These are phyloP conservation scores for Numenius arquata DNA, from an alignment of 2,113 vertebrate genomes.

Conservation along the genomic window DNA sequence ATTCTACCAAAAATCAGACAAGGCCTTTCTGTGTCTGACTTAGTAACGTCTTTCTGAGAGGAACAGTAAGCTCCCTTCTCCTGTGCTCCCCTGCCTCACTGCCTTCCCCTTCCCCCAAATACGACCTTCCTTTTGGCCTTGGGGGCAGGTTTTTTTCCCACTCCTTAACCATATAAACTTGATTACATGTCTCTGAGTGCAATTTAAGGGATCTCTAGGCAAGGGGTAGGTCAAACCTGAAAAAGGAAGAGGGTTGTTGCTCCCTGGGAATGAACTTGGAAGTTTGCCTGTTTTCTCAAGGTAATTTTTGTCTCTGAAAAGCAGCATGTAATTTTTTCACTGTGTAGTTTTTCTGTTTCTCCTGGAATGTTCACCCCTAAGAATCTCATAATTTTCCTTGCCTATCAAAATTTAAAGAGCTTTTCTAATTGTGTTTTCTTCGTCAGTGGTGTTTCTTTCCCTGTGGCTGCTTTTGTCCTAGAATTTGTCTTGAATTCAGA, in stretches of 20 bases:
- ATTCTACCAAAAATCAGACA: background rate
- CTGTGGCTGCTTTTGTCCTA: background rate
- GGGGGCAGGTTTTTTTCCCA: background rate
- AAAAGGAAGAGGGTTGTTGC: background rate
- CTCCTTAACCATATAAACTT: background rate
- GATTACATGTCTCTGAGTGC: background rate
- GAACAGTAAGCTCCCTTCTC: background rate
- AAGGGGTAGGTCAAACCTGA: background rate
- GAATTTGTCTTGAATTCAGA: background rate
- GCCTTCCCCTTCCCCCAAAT: background rate
- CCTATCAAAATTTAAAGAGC: background rate
- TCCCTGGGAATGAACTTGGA: background rate
- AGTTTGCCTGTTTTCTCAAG: background rate
- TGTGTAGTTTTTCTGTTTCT: background rate
- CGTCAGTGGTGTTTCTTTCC: background rate
- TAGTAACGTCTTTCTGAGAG: background rate
- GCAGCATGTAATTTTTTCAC: background rate
- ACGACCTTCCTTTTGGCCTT: background rate
- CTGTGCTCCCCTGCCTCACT: background rate
- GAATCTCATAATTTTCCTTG: background rate
- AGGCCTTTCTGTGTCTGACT: background rate
- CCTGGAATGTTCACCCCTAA: background rate
- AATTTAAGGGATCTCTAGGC: background rate
- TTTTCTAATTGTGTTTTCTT: background rate
- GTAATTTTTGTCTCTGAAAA: conserved; percentile 12